Evolutionary conservation across 2,888 invertebrate genomes (phyloP).

Genomic region (Nymphalis polychloros): DNA sequence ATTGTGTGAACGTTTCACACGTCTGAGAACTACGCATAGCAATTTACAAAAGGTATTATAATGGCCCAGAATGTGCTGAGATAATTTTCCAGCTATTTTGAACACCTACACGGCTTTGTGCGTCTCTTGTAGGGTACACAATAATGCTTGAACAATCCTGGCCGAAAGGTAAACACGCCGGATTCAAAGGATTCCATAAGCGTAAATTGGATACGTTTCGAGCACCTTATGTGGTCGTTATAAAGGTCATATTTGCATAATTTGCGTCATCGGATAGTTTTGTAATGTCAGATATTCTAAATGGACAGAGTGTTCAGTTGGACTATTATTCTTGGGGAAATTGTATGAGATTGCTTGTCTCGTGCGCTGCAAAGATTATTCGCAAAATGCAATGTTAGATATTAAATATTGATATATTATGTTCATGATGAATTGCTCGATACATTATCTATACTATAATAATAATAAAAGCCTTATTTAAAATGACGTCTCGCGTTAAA

Average conservation of each 20-base stretch:
- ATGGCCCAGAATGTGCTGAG: slow-evolving; percentile 36
- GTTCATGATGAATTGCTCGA: background rate
- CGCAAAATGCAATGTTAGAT: slow-evolving; percentile 18
- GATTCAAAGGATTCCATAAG: slow-evolving; percentile 32
- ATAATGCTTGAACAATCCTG: slow-evolving; percentile 42
- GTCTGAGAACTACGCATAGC: slow-evolving; percentile 23
- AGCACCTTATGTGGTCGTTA: slow-evolving; percentile 26
- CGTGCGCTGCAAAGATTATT: slow-evolving; percentile 34
- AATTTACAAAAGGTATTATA: slow-evolving; percentile 39
- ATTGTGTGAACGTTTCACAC: slow-evolving; percentile 31
- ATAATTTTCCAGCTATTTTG: slow-evolving; percentile 38
- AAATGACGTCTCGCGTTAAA: too few relatives aligned
- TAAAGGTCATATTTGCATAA: slow-evolving; percentile 29
- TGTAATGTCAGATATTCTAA: slow-evolving; percentile 36
- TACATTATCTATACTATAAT: too few relatives aligned
- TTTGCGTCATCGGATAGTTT: slow-evolving; percentile 20
- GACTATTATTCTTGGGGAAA: slow-evolving; percentile 45
- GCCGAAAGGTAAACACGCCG: slow-evolving; percentile 40
- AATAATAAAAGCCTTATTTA: too few relatives aligned
- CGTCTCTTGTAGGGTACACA: slow-evolving; percentile 41
- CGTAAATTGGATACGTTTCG: slow-evolving; percentile 24
- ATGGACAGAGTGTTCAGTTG: slow-evolving; percentile 32
- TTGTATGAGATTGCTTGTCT: slow-evolving; percentile 47
- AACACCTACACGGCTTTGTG: slow-evolving; percentile 43
- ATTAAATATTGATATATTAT: background rate